Base-by-base conservation (phyloP, 37 sponge, comb jelly and placozoan species). In the Axinella damicornis region DNA sequence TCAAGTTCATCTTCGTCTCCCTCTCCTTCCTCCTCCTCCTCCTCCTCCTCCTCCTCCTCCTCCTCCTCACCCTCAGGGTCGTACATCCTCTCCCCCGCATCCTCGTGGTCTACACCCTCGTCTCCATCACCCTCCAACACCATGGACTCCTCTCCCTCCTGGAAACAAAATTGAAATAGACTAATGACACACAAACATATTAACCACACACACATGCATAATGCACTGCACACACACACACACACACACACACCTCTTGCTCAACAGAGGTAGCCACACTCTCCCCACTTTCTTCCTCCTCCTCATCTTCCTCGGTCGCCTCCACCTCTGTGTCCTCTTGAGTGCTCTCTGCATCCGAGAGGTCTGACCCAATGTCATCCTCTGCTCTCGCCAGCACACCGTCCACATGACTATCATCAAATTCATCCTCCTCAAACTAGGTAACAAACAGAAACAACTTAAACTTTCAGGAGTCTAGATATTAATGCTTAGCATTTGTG, bases 361-460 rank as follows among this genome's bases (percentile, higher is more conserved):
- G 52, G 33, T 77, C 86, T 0, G 78, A 77, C 19, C 60, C 78
- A 14, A 81, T 59, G 14, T 59, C 69, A n/a, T 78, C 79, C 28
- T 53, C 32, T 15, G 28, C 38, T 57, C 57, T 41, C 30, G 11
- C 25, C 46, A 46, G 9, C 9, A 2, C 46, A 46, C 52, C 20
- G 54, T 57, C 82, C 35, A 38, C 59, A n/a, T 37, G 80, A 31
- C 77, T 80, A 37, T 79, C 82, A 17, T 78, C 91, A 71, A 60
- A 86, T 19, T 88, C 92, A 2, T 94, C 98, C 2, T 94, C 95
- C 18, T 86, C 89, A 41, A 85, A 89, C 64, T 81, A 74, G 28
- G 62, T 57, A 21, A 20, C 12, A 72, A 19, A 20, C 15, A 21
- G 12, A 13, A 72, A 6, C 5, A 20, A 5, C 2, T 11, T 24